Conservation (phyloP, 1,140 invertebrate genomes). For the Drosophila suzukii region DNA sequence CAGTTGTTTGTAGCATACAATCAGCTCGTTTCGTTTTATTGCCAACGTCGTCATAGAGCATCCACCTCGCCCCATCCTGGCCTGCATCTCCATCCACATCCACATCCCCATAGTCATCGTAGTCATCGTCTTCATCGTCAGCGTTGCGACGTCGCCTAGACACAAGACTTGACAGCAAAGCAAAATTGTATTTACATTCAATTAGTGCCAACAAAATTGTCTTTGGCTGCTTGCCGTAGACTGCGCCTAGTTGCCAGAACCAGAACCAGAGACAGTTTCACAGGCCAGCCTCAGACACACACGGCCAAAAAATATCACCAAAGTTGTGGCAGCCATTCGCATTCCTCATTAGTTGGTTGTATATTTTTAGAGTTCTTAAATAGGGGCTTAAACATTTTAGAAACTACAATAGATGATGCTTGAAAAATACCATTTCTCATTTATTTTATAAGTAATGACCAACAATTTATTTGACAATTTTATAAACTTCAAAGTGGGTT, state of each 20-base stretch:
- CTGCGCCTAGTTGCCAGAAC: constrained; percentile 56
- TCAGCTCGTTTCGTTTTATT: constrained; percentile 82
- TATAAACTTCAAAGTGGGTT: background rate
- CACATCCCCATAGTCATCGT: background rate
- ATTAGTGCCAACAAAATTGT: constrained; percentile 83
- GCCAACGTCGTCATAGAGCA: constrained; percentile 67
- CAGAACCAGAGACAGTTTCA: background rate
- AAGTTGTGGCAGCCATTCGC: background rate
- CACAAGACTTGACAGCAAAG: constrained; percentile 83
- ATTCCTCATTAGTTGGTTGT: background rate
- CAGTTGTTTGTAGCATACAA: constrained; percentile 81
- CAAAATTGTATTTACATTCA: constrained; percentile 83
- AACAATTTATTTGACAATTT: background rate
- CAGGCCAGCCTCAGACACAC: background rate
- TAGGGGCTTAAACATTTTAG: background rate
- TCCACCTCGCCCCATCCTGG: constrained; percentile 19
- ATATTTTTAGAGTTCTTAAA: background rate
- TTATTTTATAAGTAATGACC: background rate
- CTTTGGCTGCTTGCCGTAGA: constrained; percentile 76
- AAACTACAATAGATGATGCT: background rate
- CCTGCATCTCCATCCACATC: constrained; percentile 8
- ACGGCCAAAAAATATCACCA: constrained; percentile 28
- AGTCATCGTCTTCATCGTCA: constrained; percentile 41
- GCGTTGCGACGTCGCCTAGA: constrained; percentile 61
- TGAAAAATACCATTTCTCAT: background rate